Evolutionary conservation across 2,113 vertebrate species (phyloP), one percentile per base, ranked within the genome.

Genomic region (Panthera leo): DNA sequence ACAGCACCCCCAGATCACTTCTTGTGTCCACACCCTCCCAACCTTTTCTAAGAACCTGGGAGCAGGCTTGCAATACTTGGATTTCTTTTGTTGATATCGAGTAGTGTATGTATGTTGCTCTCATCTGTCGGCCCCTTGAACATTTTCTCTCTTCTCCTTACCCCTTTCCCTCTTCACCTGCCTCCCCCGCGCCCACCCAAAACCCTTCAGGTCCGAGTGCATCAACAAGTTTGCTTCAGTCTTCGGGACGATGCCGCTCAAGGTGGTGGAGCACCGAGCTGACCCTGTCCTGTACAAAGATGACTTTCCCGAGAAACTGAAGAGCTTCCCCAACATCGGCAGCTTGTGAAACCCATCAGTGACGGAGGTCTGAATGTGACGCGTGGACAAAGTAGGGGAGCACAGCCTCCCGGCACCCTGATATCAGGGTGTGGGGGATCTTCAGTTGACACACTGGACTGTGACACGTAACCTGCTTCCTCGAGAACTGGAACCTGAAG

Each of bases 171-270:
- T 63, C 76, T 71, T 76, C 79, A 19, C 34, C 42, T 58, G 55
- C 71, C 51, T 13, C 42, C 84, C 53, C 53, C 12, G 19, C 7
- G n/a, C 8, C 21, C 58, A 23, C 58, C 34, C 11, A 12, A 25
- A 76, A 76, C 36, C 29, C 70, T 39, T 1, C 97, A 99, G 99
- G 97, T 99, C 99, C 2, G 99, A 99, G 98, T 99, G 99, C 98
- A 99, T 99, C 99, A 99, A 99, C 97, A 99, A 99, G 98, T 99
- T 99, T 98, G 99, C 99, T 1, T 99, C 99, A 0, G 99, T 99
- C 94, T 99, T 99, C 27, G 99, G 99, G 73, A 99, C 99, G 0
- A 99, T 99, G 99, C 99, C 99, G 34, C 99, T 99, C 92, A 99
- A 99, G 98, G 99, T 99, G 97, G 99, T 99, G 98, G 99, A 99